Evolutionary conservation across 2,797 vertebrate species (phyloP).

Genomic region (Monodelphis domestica): DNA sequence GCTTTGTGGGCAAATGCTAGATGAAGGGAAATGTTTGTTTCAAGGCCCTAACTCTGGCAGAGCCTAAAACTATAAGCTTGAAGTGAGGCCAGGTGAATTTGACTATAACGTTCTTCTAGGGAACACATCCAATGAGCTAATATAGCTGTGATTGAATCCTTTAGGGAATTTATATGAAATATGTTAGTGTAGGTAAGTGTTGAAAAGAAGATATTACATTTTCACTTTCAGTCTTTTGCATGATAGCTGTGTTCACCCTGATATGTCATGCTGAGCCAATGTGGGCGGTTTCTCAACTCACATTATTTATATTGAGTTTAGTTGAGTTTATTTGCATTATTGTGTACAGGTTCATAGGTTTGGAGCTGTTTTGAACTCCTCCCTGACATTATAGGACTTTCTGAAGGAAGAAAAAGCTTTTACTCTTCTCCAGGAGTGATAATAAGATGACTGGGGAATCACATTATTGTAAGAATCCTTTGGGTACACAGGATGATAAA

Average conservation of each 20-base stretch:
- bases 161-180: neutral
- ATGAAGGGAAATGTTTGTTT: neutral
- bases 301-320: conserved; percentile 31
- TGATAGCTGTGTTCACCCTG: conserved; percentile 14
- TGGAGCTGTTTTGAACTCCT: conserved; percentile 53
- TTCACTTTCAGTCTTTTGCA: conserved; percentile 32
- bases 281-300: conserved; percentile 5
- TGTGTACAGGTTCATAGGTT: conserved; percentile 41
- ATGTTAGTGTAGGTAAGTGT: conserved; percentile 11
- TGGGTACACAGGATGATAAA: conserved; percentile 52
- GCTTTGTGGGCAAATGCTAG: neutral
- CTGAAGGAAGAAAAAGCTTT: conserved; percentile 45
- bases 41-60: neutral
- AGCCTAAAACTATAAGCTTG: neutral
- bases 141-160: conserved; percentile 27
- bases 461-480: conserved; percentile 60
- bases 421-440: conserved; percentile 48
- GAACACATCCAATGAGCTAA: neutral
- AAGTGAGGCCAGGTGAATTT: neutral
- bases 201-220: conserved; percentile 44
- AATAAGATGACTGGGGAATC: conserved; percentile 45
- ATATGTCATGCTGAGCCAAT: neutral
- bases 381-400: conserved; percentile 28
- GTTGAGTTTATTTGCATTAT: conserved; percentile 11
- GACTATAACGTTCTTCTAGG: neutral